Evolutionary conservation across 2,888 invertebrate genomes (phyloP).

Genomic region (Drosophila diplacantha): DNA sequence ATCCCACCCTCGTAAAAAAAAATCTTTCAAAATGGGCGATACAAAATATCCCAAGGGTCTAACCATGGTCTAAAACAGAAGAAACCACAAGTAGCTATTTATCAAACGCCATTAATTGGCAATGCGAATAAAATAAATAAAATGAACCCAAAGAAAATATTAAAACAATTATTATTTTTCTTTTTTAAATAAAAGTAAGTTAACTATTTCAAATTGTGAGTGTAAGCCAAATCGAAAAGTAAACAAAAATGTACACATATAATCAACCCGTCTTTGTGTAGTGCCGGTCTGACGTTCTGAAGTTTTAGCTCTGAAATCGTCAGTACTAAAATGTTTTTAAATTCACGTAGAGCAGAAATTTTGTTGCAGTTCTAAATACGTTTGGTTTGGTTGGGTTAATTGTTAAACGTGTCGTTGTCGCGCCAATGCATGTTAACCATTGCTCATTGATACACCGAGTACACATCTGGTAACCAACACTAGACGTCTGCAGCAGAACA

Average conservation of each 20-base stretch:
- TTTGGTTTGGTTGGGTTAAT: constrained; percentile 51
- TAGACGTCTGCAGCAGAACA: constrained; percentile 42
- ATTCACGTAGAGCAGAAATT: constrained; percentile 64
- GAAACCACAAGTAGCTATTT: not conserved
- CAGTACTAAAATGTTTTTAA: constrained; percentile 67
- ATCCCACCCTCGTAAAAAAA: not conserved
- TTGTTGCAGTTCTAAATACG: constrained; percentile 68
- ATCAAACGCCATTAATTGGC: no score
- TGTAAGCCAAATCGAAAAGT: not conserved
- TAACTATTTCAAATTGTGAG: not conserved
- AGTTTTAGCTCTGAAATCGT: constrained; percentile 32
- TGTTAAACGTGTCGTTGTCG: constrained; percentile 44
- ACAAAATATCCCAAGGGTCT: no score
- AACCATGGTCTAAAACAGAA: not conserved
- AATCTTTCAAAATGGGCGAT: not conserved
- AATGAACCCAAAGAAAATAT: no score
- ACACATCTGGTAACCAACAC: constrained; percentile 60
- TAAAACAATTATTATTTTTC: no score
- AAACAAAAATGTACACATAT: not conserved
- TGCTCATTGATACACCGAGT: constrained; percentile 44
- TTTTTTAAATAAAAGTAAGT: not conserved
- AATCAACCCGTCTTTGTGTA: constrained; percentile 18
- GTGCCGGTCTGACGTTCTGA: constrained; percentile 17
- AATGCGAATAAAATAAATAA: no score
- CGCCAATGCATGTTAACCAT: constrained; percentile 59